Evolutionary conservation across 2,113 vertebrate genomes (phyloP).

Genomic region (Psittacus erithacus): DNA sequence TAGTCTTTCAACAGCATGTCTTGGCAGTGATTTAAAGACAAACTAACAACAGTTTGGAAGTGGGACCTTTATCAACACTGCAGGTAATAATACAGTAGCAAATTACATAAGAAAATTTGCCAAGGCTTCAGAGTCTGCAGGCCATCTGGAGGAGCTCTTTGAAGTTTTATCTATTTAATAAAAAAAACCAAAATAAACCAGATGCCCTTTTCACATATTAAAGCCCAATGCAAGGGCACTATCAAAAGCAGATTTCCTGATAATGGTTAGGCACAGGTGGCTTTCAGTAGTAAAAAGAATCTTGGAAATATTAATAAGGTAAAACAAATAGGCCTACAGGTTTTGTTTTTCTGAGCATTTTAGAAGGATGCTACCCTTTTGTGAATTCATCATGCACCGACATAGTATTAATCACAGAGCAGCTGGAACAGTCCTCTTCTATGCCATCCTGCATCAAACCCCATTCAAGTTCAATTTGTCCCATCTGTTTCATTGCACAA

Average conservation of each 20-base stretch:
- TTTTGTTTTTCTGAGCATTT: neutral
- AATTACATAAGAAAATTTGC: neutral
- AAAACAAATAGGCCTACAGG: neutral
- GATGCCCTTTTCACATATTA: slow-evolving; percentile 13
- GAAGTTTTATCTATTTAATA: slow-evolving; percentile 19
- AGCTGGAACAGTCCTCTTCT: neutral
- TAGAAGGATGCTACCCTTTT: neutral
- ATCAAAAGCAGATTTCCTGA: slow-evolving; percentile 23
- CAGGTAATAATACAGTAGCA: neutral
- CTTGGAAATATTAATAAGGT: neutral
- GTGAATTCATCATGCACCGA: neutral
- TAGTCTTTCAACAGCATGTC: neutral
- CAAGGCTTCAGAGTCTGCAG: neutral
- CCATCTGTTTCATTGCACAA: neutral
- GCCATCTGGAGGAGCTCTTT: slow-evolving; percentile 10
- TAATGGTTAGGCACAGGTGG: slow-evolving; percentile 14
- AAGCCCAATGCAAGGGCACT: neutral
- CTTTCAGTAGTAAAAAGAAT: neutral
- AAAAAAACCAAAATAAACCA: neutral
- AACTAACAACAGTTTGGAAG: neutral
- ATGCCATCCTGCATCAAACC: neutral
- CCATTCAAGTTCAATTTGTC: neutral
- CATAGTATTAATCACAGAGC: neutral
- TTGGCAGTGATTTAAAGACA: slow-evolving; percentile 39
- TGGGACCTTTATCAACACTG: neutral